Evolutionary conservation across 2,888 invertebrate species (phyloP).

Genomic region (Falcaria lacertinaria): DNA sequence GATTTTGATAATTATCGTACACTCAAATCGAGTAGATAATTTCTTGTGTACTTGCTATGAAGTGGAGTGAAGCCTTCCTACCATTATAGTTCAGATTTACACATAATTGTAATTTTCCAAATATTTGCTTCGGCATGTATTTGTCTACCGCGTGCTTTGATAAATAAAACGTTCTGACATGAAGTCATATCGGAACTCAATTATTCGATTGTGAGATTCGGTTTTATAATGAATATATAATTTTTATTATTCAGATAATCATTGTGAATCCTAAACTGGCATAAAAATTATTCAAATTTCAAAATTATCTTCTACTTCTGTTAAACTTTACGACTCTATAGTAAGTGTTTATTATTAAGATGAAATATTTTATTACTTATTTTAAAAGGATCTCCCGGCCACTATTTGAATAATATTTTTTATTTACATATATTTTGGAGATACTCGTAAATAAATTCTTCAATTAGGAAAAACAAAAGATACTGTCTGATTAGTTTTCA

Average conservation of each 20-base stretch:
- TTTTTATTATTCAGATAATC: not conserved
- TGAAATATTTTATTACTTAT: constrained; percentile 7
- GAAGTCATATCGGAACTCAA: constrained; percentile 10
- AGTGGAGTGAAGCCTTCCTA: not conserved
- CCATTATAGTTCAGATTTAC: constrained; percentile 1
- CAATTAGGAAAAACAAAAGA: too few relatives aligned
- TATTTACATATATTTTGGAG: too few relatives aligned
- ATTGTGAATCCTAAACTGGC: not conserved
- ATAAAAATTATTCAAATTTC: not conserved
- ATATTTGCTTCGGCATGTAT: not conserved
- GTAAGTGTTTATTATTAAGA: constrained; percentile 14
- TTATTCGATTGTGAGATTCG: constrained; percentile 5
- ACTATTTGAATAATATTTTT: too few relatives aligned
- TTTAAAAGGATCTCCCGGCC: not conserved
- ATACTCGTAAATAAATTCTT: too few relatives aligned
- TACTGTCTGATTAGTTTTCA: too few relatives aligned
- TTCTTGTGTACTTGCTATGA: too few relatives aligned
- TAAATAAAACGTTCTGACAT: constrained; percentile 6
- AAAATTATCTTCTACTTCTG: not conserved
- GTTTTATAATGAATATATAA: constrained; percentile 1
- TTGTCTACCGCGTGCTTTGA: not conserved
- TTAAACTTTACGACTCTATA: constrained; percentile 14
- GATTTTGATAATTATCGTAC: not conserved
- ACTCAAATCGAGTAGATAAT: not conserved
- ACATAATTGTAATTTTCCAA: not conserved